Evolutionary conservation across 1,140 invertebrate genomes (phyloP), one percentile per base, ranked within the genome.

Genomic region (Pygmarrhopalites habei): DNA sequence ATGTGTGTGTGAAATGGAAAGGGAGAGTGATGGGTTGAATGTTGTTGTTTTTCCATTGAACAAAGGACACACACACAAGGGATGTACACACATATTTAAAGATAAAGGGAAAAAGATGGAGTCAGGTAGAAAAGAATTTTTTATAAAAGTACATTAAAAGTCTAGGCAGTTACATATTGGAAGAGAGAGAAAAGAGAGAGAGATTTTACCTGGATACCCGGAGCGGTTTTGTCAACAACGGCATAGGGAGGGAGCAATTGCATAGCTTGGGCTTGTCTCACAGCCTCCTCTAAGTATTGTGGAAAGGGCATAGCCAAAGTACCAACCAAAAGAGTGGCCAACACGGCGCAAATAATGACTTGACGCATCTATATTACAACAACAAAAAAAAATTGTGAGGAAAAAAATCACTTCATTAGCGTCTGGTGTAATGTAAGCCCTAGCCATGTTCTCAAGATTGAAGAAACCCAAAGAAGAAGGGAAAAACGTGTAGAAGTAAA

Each of bases 231-330:
- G 30, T 68, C 67, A 25, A 68, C 67, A 26, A 65, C 56, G 3
- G 67, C 62, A 29, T 66, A 58, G 28, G 63, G 59, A 29, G 67
- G 67, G n/a, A 68, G 60, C 10, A 68, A 32, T 30, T 68, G 63
- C 60, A 68, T 65, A 10, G 64, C 67, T 41, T 65, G 63, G 29
- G 67, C 67, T 57, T 68, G 67, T 58, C 67, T 46, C 15, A 68
- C 64, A 19, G 67, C 67, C 43, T 68, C 67, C 5, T 68, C 67
- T 30, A 68, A 44, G 23, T 68, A 66, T 29, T 66, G 64, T 26
- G 67, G 66, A 15, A 47, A 39, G 14, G 66, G 63, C 35, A 57
- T 49, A 41, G 52, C 52, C 15, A 66, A 41, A 17, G 53, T 32
- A 7, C 29, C 53, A 5, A 41, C 53, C 35, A 56, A 19, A 7